A percentile compares a stretch with the other conserved stretches of the same genome.
Evolutionary conservation across 1,140 invertebrate species (phyloP).

Genomic region (Propsilocerus akamusi): DNA sequence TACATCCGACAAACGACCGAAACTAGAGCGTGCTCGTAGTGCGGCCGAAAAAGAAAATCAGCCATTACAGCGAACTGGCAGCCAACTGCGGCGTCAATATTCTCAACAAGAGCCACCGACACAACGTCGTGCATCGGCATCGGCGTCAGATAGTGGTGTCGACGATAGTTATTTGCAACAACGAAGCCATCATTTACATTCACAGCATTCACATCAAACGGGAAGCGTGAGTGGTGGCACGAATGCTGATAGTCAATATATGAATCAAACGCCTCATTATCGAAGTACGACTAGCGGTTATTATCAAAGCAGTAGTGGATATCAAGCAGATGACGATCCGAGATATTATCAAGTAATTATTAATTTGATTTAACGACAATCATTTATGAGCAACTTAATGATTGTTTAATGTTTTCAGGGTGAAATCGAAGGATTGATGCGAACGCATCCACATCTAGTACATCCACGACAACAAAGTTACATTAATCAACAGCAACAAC

Average conservation of each 20-base stretch:
- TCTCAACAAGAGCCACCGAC: constrained; percentile 61
- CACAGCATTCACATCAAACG: constrained; percentile 13
- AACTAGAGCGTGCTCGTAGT: constrained; percentile 60
- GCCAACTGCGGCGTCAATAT: constrained; percentile 65
- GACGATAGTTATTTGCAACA: constrained; percentile 16
- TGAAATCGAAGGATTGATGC: constrained; percentile 54
- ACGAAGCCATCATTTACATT: constrained; percentile 13
- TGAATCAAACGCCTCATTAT: constrained; percentile 10
- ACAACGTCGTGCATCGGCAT: constrained; percentile 23
- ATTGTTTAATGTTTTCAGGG: constrained; percentile 23
- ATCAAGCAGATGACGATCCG: constrained; percentile 37
- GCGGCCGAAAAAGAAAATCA: constrained; percentile 70
- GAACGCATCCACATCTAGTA: constrained; percentile 46
- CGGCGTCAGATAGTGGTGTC: constrained; percentile 16
- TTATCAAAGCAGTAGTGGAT: constrained; percentile 5
- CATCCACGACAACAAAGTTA: constrained; percentile 26
- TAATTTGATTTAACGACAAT: background rate
- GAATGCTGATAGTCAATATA: constrained; percentile 11
- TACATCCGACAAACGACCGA: constrained; percentile 56
- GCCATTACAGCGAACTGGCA: constrained; percentile 54
- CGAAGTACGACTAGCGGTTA: constrained; percentile 5
- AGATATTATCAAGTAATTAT: constrained; percentile 29
- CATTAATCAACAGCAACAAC: constrained; percentile 12
- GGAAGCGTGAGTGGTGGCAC: background rate
- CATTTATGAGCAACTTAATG: background rate